Percentiles rank a stretch among this genome's conserved stretches.
These are phyloP conservation scores for Volucella bombylans DNA, from an alignment of 2,888 invertebrate species.

Conservation along the genomic window DNA sequence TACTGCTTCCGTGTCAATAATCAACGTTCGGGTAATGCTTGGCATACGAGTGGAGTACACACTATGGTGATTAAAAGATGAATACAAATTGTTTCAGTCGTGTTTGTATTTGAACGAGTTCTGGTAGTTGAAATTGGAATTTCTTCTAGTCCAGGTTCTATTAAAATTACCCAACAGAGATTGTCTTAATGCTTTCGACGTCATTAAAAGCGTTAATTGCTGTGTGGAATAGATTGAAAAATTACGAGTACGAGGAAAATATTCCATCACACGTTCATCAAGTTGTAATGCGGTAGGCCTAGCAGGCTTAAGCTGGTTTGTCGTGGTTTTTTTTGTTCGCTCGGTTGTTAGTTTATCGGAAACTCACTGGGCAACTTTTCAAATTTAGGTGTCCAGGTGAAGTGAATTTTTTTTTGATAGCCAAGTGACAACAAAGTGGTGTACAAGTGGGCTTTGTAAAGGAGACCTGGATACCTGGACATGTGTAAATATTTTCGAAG, in stretches of 20 bases:
- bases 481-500: no score
- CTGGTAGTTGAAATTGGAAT: background rate
- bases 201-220: background rate
- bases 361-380: constrained; percentile 28
- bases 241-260: no score
- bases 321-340: no score
- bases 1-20: constrained; percentile 28
- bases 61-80: background rate
- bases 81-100: background rate
- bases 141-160: no score
- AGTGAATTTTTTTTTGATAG: no score
- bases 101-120: background rate
- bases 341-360: no score
- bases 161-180: background rate
- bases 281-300: constrained; percentile 21
- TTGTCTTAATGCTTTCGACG: background rate
- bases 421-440: no score
- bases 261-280: background rate
- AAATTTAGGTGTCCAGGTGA: constrained; percentile 14
- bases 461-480: no score
- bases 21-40: background rate
- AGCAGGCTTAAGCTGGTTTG: constrained; percentile 2
- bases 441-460: no score
- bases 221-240: background rate
- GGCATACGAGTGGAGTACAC: background rate